These are phyloP conservation scores for Dicyrtoma fusca DNA, from an alignment of 2,888 invertebrate species.

Conservation along the genomic window DNA sequence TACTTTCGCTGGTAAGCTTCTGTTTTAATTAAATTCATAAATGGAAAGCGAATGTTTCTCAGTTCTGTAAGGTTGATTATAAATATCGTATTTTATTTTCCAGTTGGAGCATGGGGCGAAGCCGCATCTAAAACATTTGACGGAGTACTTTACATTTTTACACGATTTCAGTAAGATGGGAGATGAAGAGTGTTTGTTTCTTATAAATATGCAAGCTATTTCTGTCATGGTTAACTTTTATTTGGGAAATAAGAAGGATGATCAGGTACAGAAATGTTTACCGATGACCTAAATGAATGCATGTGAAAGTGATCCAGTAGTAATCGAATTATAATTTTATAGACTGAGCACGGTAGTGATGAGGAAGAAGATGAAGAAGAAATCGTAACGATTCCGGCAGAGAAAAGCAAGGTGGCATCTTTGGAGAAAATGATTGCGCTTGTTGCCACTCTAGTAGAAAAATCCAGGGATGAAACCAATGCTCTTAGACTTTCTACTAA, in stretches of 20 bases:
- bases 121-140: slow-evolving; percentile 81
- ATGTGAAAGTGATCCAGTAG: too few species aligned
- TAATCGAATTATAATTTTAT: slow-evolving; percentile 20
- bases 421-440: slow-evolving; percentile 94
- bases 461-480: slow-evolving; percentile 77
- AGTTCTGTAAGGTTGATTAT: not conserved
- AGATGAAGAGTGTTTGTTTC: slow-evolving; percentile 86
- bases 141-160: slow-evolving; percentile 89
- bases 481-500: slow-evolving; percentile 72
- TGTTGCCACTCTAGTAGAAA: slow-evolving; percentile 84
- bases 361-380: slow-evolving; percentile 72
- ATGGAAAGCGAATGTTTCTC: not conserved
- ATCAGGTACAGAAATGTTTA: slow-evolving; percentile 67
- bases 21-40: too few species aligned
- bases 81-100: not conserved
- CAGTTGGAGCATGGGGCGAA: slow-evolving; percentile 85
- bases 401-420: slow-evolving; percentile 85
- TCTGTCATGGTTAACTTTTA: slow-evolving; percentile 91
- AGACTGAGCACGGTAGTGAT: slow-evolving; percentile 71
- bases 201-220: slow-evolving; percentile 83
- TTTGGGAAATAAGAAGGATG: slow-evolving; percentile 78
- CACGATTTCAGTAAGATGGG: slow-evolving; percentile 96
- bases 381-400: slow-evolving; percentile 67
- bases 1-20: slow-evolving; percentile 75
- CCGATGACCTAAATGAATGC: too few species aligned